phyloP scores from a whole-genome alignment of 2,888 invertebrate species.

The Imbricaverruca yamaguchii region DNA sequence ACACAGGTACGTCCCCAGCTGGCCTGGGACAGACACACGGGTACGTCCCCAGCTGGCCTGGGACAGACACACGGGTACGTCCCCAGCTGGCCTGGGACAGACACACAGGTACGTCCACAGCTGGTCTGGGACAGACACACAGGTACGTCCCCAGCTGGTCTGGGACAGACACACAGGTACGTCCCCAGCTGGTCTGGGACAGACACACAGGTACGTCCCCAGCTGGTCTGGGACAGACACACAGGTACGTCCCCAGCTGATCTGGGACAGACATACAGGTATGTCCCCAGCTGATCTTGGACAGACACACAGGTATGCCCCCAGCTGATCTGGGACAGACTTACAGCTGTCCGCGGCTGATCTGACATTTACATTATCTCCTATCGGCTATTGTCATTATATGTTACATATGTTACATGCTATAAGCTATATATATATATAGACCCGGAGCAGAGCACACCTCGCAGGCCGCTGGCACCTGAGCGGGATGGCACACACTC shows the following conservation, averaged over 20 bases:
- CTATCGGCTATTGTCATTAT: no score
- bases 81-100: slow-evolving; percentile 39
- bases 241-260: slow-evolving; percentile 26
- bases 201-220: background rate
- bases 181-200: background rate
- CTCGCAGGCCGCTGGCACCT: no score
- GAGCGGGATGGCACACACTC: no score
- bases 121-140: background rate
- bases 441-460: no score
- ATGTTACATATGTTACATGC: no score
- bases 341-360: background rate
- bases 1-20: background rate
- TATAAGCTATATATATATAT: no score
- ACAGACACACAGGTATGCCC: slow-evolving; percentile 31
- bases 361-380: no score
- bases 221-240: slow-evolving; percentile 39
- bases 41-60: slow-evolving; percentile 18
- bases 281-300: slow-evolving; percentile 38
- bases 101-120: slow-evolving; percentile 30
- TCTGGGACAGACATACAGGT: background rate
- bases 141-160: slow-evolving; percentile 31
- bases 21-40: slow-evolving; percentile 39
- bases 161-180: slow-evolving; percentile 38
- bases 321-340: background rate
- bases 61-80: background rate